Conservation (phyloP, 2,888 invertebrate genomes). For the Stenodema calcarata region DNA sequence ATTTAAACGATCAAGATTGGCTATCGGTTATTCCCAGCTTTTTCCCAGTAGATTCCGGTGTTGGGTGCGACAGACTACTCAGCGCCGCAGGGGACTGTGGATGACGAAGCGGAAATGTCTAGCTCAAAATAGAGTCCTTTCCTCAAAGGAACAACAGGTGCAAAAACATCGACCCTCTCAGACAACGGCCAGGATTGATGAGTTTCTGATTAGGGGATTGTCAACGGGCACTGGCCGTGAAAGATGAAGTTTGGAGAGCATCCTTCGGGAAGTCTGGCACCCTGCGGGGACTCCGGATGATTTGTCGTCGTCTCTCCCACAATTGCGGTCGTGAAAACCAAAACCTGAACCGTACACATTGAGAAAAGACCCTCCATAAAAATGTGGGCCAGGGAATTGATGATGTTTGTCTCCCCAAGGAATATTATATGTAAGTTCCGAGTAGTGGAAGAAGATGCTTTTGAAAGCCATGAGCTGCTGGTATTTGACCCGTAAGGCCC, state of each 20-base stretch:
- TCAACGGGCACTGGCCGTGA: conserved; percentile 26
- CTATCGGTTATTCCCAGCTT: no score
- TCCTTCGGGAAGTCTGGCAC: neutral
- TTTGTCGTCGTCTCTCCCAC: conserved; percentile 24
- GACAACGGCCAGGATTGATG: conserved; percentile 40
- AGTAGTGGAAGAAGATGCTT: neutral
- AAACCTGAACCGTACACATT: neutral
- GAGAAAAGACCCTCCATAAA: neutral
- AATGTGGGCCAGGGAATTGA: neutral
- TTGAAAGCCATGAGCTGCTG: no score
- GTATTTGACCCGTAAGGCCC: no score
- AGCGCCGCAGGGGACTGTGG: neutral
- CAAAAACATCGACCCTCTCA: conserved; percentile 33
- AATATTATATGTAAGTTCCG: neutral
- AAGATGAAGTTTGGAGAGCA: conserved; percentile 17
- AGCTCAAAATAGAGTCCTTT: conserved; percentile 26
- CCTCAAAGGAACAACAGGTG: conserved; percentile 35
- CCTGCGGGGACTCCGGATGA: conserved; percentile 9
- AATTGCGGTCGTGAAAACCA: neutral
- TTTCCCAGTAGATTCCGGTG: neutral
- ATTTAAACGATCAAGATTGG: no score
- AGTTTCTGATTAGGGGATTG: conserved; percentile 43
- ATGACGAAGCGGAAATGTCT: conserved; percentile 23
- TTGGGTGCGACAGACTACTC: neutral
- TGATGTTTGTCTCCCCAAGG: conserved; percentile 7